Evolutionary conservation across 2,113 vertebrate genomes (phyloP).

Genomic region (Alosa alosa): DNA sequence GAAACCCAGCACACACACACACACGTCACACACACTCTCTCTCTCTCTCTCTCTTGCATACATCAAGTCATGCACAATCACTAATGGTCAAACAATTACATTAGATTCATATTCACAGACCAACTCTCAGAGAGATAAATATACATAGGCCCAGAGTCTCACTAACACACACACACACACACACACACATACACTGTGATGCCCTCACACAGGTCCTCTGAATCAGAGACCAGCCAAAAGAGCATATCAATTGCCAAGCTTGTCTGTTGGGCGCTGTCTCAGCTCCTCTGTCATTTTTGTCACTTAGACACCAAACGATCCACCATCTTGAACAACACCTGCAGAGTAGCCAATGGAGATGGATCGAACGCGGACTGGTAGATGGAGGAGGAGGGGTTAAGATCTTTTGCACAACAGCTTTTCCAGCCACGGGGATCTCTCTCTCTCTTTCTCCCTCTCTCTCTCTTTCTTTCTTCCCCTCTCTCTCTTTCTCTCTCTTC

Average conservation of each 20-base stretch:
- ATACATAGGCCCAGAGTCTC: background rate
- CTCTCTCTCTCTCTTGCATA: background rate
- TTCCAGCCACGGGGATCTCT: conserved; percentile 62
- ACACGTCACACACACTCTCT: background rate
- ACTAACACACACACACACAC: background rate
- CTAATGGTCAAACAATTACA: background rate
- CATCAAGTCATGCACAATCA: background rate
- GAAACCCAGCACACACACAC: background rate
- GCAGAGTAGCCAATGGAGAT: conserved; percentile 17
- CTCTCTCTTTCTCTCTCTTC: background rate
- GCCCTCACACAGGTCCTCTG: background rate
- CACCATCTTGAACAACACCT: conserved; percentile 17
- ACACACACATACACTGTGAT: background rate
- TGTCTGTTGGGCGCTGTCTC: background rate
- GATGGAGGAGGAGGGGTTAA: conserved; percentile 40
- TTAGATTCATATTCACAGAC: conserved; percentile 4
- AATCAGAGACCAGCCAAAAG: conserved; percentile 22
- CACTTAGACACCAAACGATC: conserved; percentile 17
- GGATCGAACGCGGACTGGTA: background rate
- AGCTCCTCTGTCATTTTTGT: conserved; percentile 14
- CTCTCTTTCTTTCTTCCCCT: conserved; percentile 22
- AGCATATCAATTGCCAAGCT: conserved; percentile 4
- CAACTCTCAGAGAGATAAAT: background rate
- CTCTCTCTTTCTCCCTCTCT: conserved; percentile 30
- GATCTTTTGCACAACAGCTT: conserved; percentile 64